Evolutionary conservation across 2,888 invertebrate genomes (phyloP).

Genomic region (Dendrolimus houi): DNA sequence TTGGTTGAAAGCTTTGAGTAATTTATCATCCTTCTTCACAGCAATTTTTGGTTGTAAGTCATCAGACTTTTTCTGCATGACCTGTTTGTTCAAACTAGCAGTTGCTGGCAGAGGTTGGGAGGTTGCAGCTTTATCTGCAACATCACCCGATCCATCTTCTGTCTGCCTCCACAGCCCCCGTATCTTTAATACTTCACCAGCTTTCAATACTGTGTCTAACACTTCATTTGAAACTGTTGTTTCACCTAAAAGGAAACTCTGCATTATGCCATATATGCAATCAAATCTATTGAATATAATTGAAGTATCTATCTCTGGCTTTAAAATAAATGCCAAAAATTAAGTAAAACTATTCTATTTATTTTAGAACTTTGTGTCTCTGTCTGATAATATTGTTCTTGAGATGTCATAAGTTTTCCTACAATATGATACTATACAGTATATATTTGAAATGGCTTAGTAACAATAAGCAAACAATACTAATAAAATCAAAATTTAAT

Average conservation of each 20-base stretch:
- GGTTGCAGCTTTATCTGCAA: constrained; percentile 42
- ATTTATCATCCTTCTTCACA: constrained; percentile 69
- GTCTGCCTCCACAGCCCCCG: constrained; percentile 86
- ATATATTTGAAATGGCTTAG: too few species aligned
- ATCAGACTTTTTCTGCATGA: constrained; percentile 41
- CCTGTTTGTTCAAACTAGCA: constrained; percentile 40
- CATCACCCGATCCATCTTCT: constrained; percentile 58
- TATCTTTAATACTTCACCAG: constrained; percentile 88
- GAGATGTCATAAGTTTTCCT: too few species aligned
- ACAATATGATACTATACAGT: too few species aligned
- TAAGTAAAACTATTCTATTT: too few species aligned
- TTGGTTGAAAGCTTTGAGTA: constrained; percentile 57
- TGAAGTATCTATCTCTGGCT: too few species aligned
- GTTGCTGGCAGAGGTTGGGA: constrained; percentile 18
- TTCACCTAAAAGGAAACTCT: constrained; percentile 65
- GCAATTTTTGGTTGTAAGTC: constrained; percentile 48
- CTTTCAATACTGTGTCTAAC: constrained; percentile 85
- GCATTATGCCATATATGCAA: too few species aligned
- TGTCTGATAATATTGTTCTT: too few species aligned
- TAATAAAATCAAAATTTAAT: too few species aligned
- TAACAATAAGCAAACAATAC: too few species aligned
- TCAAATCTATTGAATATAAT: too few species aligned
- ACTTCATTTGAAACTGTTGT: constrained; percentile 92
- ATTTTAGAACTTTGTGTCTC: too few species aligned
- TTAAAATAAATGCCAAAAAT: too few species aligned